Evolutionary conservation across 2,888 invertebrate species (phyloP).

Genomic region (Heliconius sara): DNA sequence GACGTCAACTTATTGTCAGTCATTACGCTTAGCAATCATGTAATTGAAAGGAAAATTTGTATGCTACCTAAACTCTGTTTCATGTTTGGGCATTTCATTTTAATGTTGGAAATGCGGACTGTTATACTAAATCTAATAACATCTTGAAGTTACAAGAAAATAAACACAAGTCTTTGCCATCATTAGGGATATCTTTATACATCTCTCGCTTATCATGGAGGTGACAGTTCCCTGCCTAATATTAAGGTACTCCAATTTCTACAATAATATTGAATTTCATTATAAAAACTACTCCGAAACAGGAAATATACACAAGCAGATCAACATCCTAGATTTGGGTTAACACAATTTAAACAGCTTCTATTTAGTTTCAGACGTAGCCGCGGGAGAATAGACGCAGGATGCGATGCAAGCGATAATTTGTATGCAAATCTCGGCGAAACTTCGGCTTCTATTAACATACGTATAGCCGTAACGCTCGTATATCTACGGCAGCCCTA

Average conservation of each 20-base stretch:
- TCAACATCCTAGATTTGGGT: slow-evolving; percentile 27
- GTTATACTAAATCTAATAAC: slow-evolving; percentile 12
- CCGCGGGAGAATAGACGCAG: slow-evolving; percentile 44
- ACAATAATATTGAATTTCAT: background rate
- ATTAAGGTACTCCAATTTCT: background rate
- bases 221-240: background rate
- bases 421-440: slow-evolving; percentile 50
- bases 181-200: background rate
- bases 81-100: slow-evolving; percentile 24
- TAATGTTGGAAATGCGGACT: slow-evolving; percentile 5
- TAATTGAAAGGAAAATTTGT: slow-evolving; percentile 40
- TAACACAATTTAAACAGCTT: slow-evolving; percentile 36
- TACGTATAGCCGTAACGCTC: slow-evolving; percentile 49
- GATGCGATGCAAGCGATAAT: slow-evolving; percentile 46
- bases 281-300: background rate
- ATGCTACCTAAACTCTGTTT: slow-evolving; percentile 27
- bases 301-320: background rate
- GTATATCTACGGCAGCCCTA: slow-evolving; percentile 39
- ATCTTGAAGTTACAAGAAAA: background rate
- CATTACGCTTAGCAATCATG: slow-evolving; percentile 44
- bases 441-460: slow-evolving; percentile 50
- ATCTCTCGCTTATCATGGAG: background rate
- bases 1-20: slow-evolving; percentile 44
- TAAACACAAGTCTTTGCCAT: background rate
- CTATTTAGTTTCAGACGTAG: slow-evolving; percentile 32